Percentiles rank a stretch among this genome's conserved stretches.
phyloP scores from a whole-genome alignment of 1,140 invertebrate genomes.

The Hermetia illucens region DNA sequence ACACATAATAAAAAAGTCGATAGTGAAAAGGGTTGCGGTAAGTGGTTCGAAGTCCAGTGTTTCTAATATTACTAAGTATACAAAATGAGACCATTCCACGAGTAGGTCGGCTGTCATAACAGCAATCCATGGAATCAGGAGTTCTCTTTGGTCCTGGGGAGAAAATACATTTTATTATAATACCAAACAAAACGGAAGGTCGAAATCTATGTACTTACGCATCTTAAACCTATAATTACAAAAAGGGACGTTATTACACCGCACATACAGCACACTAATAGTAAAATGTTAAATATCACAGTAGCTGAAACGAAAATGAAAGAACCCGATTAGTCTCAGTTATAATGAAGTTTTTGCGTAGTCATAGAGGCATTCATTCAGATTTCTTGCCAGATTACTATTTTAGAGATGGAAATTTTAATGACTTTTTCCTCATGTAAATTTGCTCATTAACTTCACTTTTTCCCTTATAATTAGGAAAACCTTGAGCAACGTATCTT shows the following conservation, averaged over 20 bases:
- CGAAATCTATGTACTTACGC: conserved; percentile 3
- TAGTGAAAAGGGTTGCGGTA: conserved; percentile 2
- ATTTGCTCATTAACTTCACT: too few relatives aligned
- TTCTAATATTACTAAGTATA: background rate
- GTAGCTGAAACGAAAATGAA: conserved; percentile 1
- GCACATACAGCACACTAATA: conserved; percentile 1
- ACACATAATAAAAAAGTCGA: conserved; percentile 4
- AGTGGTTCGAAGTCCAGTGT: conserved; percentile 1
- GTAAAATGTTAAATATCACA: conserved; percentile 5
- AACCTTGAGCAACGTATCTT: too few relatives aligned
- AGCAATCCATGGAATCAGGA: conserved; percentile 4
- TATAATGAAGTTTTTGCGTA: too few relatives aligned
- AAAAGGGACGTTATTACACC: conserved; percentile 3
- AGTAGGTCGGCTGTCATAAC: conserved; percentile 2
- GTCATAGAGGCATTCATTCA: too few relatives aligned
- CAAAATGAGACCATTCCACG: conserved; percentile 3
- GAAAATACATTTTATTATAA: background rate
- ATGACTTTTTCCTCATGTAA: too few relatives aligned
- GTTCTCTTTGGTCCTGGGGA: conserved; percentile 1
- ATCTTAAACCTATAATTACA: background rate
- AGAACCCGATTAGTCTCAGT: too few relatives aligned
- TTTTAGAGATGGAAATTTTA: too few relatives aligned
- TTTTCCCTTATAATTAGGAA: too few relatives aligned
- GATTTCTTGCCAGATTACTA: too few relatives aligned
- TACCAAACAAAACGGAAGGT: background rate